A percentile compares a stretch with the other conserved stretches of the same genome.
These are phyloP conservation scores for Hyles euphorbiae DNA, from an alignment of 1,140 invertebrate species.

Conservation along the genomic window DNA sequence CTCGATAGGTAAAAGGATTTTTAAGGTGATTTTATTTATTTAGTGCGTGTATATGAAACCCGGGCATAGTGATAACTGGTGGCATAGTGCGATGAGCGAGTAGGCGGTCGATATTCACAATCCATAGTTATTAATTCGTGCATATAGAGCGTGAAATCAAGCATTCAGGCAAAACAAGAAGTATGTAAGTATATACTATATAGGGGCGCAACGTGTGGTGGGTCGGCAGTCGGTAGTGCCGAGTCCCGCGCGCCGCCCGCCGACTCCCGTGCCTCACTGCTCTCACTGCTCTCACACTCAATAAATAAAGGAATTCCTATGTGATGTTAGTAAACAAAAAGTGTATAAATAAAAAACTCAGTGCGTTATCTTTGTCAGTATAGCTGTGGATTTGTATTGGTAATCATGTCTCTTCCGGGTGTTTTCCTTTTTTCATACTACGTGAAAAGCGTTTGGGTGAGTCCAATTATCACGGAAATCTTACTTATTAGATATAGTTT, in stretches of 20 bases:
- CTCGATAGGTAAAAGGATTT: too few species aligned
- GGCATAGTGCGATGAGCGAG: slow-evolving; percentile 7
- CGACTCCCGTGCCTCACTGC: slow-evolving; percentile 14
- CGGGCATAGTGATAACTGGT: slow-evolving; percentile 17
- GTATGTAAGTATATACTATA: slow-evolving; percentile 65
- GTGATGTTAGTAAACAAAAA: slow-evolving; percentile 72
- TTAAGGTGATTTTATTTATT: too few species aligned
- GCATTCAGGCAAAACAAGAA: slow-evolving; percentile 60
- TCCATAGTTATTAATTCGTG: slow-evolving; percentile 58
- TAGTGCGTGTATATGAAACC: slow-evolving; percentile 19
- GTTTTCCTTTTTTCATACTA: slow-evolving; percentile 62
- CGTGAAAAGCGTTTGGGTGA: slow-evolving; percentile 68
- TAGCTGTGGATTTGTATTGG: slow-evolving; percentile 45
- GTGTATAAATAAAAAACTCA: slow-evolving; percentile 63
- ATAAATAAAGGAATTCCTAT: slow-evolving; percentile 54
- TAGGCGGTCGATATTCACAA: slow-evolving; percentile 41
- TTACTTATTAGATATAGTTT: too few species aligned
- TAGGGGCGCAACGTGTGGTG: slow-evolving; percentile 48
- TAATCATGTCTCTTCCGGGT: slow-evolving; percentile 64
- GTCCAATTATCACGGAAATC: slow-evolving; percentile 25
- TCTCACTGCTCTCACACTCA: slow-evolving; percentile 27
- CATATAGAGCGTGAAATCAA: slow-evolving; percentile 70
- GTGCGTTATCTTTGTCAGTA: slow-evolving; percentile 44
- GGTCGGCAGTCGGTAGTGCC: slow-evolving; percentile 43
- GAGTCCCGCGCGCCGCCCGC: slow-evolving; percentile 27